phyloP scores from a whole-genome alignment of 2,797 vertebrate species.

The Coluber constrictor region DNA sequence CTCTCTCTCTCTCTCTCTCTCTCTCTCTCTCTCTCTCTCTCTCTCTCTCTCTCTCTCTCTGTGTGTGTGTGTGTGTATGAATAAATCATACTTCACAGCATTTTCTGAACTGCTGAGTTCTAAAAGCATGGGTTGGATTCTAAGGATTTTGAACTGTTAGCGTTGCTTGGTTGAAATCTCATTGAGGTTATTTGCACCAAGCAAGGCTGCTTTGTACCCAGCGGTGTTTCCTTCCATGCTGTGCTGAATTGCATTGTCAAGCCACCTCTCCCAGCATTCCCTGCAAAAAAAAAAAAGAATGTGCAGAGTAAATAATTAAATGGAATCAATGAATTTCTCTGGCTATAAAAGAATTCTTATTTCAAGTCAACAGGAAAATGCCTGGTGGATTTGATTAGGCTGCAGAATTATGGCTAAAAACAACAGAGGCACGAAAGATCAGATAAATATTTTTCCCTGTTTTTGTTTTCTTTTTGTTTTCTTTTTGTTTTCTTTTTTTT shows the following conservation, averaged over 20 bases:
- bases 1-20: too few relatives aligned
- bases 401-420: background rate
- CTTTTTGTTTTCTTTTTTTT: background rate
- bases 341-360: slow-evolving; percentile 4
- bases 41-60: too few relatives aligned
- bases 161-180: background rate
- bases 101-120: background rate
- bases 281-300: background rate
- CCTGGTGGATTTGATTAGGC: slow-evolving; percentile 8
- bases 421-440: background rate
- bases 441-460: background rate
- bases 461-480: background rate
- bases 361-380: background rate
- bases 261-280: slow-evolving; percentile 8
- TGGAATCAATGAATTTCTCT: slow-evolving; percentile 18
- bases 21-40: too few relatives aligned
- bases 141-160: slow-evolving; percentile 4
- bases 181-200: background rate
- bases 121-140: background rate
- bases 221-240: slow-evolving; percentile 3
- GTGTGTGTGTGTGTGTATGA: background rate
- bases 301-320: slow-evolving; percentile 24
- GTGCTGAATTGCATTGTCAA: background rate
- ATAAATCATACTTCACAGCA: background rate
- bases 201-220: background rate